Evolutionary conservation across 2,797 vertebrate species (phyloP).

Genomic region (Enteromius treurensis): DNA sequence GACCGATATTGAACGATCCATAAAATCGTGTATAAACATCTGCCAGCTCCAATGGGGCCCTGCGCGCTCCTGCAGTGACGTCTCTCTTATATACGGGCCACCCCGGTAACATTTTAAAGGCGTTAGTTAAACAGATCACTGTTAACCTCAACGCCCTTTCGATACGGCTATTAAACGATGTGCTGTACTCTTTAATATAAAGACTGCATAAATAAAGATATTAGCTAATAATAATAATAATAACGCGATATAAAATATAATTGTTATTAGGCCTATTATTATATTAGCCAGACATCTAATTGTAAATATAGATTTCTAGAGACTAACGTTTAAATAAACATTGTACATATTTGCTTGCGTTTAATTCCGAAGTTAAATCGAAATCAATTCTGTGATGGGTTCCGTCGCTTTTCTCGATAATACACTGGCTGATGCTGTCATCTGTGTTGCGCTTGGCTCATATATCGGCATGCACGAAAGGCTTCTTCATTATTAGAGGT

Average conservation of each 20-base stretch:
- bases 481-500: conserved; percentile 78
- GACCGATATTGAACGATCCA: conserved; percentile 95
- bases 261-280: background rate
- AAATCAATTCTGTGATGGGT: conserved; percentile 63
- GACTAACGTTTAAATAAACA: background rate
- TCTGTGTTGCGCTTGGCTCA: conserved; percentile 50
- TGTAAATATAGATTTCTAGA: background rate
- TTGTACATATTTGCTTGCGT: background rate
- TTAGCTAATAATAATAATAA: conserved; percentile 5
- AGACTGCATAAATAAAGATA: background rate
- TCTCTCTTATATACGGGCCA: conserved; percentile 73
- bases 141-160: background rate
- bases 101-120: conserved; percentile 5
- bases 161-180: background rate
- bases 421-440: conserved; percentile 65
- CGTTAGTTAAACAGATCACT: conserved; percentile 36
- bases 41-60: conserved; percentile 90
- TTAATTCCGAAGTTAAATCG: conserved; percentile 21
- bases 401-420: conserved; percentile 56
- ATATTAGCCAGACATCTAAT: background rate
- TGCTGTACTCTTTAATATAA: background rate
- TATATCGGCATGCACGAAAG: conserved; percentile 43
- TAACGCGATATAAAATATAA: background rate
- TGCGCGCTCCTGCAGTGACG: conserved; percentile 79
- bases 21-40: conserved; percentile 99